A percentile compares a stretch with the other conserved stretches of the same genome.
These are phyloP conservation scores for Phoronis australis DNA, from an alignment of 2,888 invertebrate genomes.

Conservation along the genomic window DNA sequence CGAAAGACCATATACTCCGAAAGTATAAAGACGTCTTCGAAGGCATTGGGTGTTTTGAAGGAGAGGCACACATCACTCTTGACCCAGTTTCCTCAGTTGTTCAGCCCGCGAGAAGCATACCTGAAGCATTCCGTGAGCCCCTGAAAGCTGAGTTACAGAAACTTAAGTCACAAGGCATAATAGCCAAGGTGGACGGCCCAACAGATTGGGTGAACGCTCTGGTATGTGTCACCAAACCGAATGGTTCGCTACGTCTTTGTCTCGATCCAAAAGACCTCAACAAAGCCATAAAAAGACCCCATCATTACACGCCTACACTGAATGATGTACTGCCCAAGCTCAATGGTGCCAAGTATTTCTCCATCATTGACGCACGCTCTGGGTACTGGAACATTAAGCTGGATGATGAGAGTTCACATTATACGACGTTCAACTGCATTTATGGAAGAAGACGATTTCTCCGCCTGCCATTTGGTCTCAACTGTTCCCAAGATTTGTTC, in stretches of 20 bases:
- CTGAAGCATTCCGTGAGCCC: neutral
- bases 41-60: neutral
- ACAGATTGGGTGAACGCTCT: conserved; percentile 1
- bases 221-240: conserved; percentile 2
- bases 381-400: neutral
- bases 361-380: neutral
- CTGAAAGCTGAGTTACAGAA: neutral
- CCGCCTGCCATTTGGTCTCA: too few species aligned
- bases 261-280: conserved; percentile 13
- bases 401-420: too few species aligned
- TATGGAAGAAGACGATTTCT: too few species aligned
- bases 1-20: too few species aligned
- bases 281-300: conserved; percentile 13
- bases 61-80: neutral
- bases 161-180: neutral
- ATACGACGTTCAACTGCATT: too few species aligned
- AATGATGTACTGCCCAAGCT: conserved; percentile 3
- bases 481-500: too few species aligned
- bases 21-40: neutral
- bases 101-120: neutral
- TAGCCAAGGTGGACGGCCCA: neutral
- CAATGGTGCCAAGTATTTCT: neutral
- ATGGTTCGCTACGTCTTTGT: conserved; percentile 3
- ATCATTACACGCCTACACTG: conserved; percentile 9
- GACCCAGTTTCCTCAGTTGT: conserved; percentile 1